A percentile compares a stretch with the other conserved stretches of the same genome.
phyloP scores from a whole-genome alignment of 64 coral and sea anemone species.

The Actinia equina region DNA sequence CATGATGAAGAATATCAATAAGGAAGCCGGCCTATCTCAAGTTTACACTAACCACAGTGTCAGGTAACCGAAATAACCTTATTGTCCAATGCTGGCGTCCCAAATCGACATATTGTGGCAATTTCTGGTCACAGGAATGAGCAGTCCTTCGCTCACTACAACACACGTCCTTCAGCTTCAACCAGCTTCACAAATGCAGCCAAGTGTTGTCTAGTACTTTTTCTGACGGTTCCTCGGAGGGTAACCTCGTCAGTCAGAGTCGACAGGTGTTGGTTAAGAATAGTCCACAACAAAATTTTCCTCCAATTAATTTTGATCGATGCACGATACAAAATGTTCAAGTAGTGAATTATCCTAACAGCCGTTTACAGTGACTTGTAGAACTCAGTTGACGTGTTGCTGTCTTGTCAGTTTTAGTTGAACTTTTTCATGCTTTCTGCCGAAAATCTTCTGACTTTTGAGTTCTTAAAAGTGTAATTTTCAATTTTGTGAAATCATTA shows the following conservation, averaged over 20 bases:
- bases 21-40: constrained; percentile 13
- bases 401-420: background rate
- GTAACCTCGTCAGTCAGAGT: background rate
- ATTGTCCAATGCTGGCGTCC: constrained; percentile 42
- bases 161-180: constrained; percentile 27
- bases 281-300: background rate
- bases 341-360: constrained; percentile 5
- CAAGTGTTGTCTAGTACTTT: constrained; percentile 10
- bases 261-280: background rate
- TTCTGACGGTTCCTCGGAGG: background rate
- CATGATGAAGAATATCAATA: constrained; percentile 41
- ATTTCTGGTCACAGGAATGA: constrained; percentile 50
- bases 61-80: constrained; percentile 38
- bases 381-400: background rate
- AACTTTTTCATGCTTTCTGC: constrained; percentile 2
- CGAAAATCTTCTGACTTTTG: background rate
- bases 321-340: background rate
- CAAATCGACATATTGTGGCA: constrained; percentile 45
- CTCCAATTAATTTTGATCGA: background rate
- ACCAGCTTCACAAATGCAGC: constrained; percentile 29
- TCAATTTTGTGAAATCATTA: background rate
- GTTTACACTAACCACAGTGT: constrained; percentile 33
- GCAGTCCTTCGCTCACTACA: constrained; percentile 31
- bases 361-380: background rate
- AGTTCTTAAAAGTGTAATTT: constrained; percentile 1